Evolutionary conservation across 2,888 invertebrate species (phyloP), one percentile per base, ranked within the genome.

Genomic region (Tachina grossa): DNA sequence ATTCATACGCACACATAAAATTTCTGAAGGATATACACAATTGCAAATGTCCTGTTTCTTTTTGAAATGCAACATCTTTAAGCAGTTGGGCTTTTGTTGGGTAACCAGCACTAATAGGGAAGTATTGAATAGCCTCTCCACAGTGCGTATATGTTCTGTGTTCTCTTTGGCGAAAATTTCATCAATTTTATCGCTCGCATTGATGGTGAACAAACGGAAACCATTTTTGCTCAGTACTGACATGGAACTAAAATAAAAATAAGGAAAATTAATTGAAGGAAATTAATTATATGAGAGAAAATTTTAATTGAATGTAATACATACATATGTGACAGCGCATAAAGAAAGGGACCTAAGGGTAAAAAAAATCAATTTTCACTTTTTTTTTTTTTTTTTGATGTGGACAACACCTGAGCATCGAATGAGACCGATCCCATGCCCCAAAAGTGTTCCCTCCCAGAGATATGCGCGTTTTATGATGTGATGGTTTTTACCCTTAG

Each of bases 31-130:
- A 79, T 93, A 93, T 55, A 91, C 92, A 83, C 92, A 93, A 84
- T 93, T 92, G 87, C 93, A 93, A 45, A 93, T 93, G 79, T 93
- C 92, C 86, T 92, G 91, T 80, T 92, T 91, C 88, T 92, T 93
- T 88, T 93, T 93, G 68, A 92, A 93, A 86, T 93, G 92, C 87
- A 92, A 77, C 91, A 93, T 92, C 88, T 91, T 92, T 49, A 93
- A 88, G 84, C 92, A 92, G 84, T 92, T 92, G 59, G 92, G 92
- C 85, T 93, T 92, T 72, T 90, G 89, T 51, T 89, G 86, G 66
- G 92, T 92, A 87, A 93, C 93, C 89, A 92, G 88, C 84, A 92
- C 92, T 85, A 93, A 91, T 72, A 93, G 88, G 22, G 92, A 92
- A 83, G 92, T 92, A 82, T 91, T 92, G 78, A 93, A 93, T 9